Evolutionary conservation across 2,113 vertebrate genomes (phyloP).

Genomic region (Chitala chitala): DNA sequence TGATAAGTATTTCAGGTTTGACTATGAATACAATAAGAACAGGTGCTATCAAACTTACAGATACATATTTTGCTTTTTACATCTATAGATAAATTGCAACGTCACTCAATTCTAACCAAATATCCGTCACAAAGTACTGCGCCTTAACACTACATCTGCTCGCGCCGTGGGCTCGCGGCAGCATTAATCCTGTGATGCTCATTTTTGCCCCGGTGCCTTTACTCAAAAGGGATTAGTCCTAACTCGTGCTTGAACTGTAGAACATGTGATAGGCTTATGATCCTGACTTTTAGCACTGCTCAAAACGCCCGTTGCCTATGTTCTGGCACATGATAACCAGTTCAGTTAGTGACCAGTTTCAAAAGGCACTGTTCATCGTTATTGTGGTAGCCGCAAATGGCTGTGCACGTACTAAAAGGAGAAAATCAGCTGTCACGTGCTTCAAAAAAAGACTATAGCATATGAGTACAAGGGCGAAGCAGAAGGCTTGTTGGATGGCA

Average conservation of each 20-base stretch:
- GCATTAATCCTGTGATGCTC: conserved; percentile 55
- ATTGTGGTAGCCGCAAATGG: no score
- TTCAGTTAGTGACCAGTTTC: conserved; percentile 1
- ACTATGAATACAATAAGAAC: background rate
- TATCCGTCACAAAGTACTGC: background rate
- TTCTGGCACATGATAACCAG: conserved; percentile 31
- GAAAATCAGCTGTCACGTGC: no score
- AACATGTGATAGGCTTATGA: conserved; percentile 61
- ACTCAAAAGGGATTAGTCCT: conserved; percentile 51
- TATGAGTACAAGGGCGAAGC: no score
- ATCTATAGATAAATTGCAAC: no score
- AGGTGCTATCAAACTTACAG: background rate
- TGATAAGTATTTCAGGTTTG: background rate
- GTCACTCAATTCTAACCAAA: background rate
- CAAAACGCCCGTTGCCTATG: conserved; percentile 4
- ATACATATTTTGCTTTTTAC: no score
- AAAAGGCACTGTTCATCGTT: conserved; percentile 22
- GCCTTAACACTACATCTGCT: background rate
- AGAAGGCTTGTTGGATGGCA: no score
- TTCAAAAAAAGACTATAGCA: no score
- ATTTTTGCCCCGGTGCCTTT: conserved; percentile 44
- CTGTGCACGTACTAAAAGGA: no score
- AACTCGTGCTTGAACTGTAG: conserved; percentile 49
- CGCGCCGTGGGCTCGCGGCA: conserved; percentile 34
- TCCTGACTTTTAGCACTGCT: background rate